Percentiles rank a stretch among this genome's conserved stretches.
These are phyloP conservation scores for Ophioderma brevispina DNA, from an alignment of 35 echinoderm and acorn worm species.

Conservation along the genomic window DNA sequence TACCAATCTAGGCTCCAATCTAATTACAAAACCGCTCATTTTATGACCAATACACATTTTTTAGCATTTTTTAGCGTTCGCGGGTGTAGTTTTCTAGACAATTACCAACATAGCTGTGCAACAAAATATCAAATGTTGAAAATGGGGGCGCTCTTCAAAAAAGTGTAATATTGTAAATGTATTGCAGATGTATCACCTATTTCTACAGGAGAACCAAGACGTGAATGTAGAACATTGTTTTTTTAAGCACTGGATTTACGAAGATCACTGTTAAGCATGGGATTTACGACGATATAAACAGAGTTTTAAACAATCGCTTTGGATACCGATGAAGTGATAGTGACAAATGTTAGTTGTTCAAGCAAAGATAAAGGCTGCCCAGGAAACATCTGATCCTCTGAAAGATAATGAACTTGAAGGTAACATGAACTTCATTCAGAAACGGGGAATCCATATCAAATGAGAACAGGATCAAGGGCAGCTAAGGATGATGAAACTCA, in stretches of 20 bases:
- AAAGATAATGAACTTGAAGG: not conserved
- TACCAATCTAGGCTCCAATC: too few species aligned
- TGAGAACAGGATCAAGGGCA: not conserved
- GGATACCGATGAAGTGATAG: not conserved
- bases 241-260: too few species aligned
- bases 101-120: too few species aligned
- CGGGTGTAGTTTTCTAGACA: too few species aligned
- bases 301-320: not conserved
- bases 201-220: conserved; percentile 22
- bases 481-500: not conserved
- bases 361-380: not conserved
- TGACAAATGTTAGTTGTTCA: not conserved
- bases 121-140: too few species aligned
- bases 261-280: conserved; percentile 10
- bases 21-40: too few species aligned
- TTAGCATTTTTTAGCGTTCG: too few species aligned
- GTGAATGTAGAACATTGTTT: too few species aligned
- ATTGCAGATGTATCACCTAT: too few species aligned
- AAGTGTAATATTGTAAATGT: too few species aligned
- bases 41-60: too few species aligned
- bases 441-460: conserved; percentile 8
- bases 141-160: too few species aligned
- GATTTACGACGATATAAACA: conserved; percentile 18
- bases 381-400: not conserved
- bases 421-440: conserved; percentile 7